phyloP scores from a whole-genome alignment of 2,113 vertebrate genomes.

The Barbus barbus region DNA sequence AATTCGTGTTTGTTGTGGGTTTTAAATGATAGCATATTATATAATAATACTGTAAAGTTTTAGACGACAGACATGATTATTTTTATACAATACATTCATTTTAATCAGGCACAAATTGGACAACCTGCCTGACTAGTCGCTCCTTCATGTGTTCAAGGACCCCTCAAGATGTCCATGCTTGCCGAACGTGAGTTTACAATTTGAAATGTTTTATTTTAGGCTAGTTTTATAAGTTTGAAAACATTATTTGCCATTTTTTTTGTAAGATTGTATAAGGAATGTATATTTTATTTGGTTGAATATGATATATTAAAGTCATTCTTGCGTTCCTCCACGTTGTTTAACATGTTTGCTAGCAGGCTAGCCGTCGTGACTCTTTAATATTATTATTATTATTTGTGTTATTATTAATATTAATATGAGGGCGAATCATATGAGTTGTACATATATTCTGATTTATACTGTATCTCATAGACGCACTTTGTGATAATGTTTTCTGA shows the following conservation, averaged over 20 bases:
- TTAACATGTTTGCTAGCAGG: slow-evolving; percentile 22
- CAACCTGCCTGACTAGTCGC: background rate
- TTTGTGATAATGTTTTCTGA: background rate
- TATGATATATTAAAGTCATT: background rate
- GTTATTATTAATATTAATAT: too few relatives aligned
- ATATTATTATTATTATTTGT: too few relatives aligned
- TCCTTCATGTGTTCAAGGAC: slow-evolving; percentile 63
- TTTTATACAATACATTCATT: slow-evolving; percentile 3
- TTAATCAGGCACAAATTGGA: slow-evolving; percentile 64
- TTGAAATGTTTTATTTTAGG: background rate
- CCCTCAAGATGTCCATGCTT: slow-evolving; percentile 89
- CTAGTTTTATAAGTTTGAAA: background rate
- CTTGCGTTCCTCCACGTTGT: background rate
- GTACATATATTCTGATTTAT: background rate
- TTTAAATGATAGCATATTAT: background rate
- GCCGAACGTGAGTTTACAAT: slow-evolving; percentile 84
- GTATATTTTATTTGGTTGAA: background rate
- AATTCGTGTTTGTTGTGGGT: background rate
- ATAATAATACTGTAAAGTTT: background rate
- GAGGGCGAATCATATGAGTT: background rate
- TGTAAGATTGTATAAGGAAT: too few relatives aligned
- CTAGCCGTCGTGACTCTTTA: background rate
- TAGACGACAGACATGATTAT: background rate
- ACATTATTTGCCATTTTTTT: background rate
- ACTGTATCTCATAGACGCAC: background rate